These are phyloP conservation scores for Chloroceryle inda DNA, from an alignment of 2,797 vertebrate species.

Conservation along the genomic window DNA sequence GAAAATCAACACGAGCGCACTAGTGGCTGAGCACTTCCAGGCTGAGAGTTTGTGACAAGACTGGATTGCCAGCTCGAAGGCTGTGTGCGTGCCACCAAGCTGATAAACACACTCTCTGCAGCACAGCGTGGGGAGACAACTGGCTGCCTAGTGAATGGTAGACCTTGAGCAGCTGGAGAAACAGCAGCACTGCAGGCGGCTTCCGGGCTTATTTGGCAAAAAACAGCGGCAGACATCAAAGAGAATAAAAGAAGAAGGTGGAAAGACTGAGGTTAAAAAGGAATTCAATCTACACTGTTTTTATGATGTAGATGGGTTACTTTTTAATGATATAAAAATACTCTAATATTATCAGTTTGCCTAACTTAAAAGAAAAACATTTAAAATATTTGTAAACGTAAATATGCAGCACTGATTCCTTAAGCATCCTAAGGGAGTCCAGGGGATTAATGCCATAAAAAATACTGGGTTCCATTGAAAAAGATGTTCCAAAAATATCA, in stretches of 20 bases:
- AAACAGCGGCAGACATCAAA: slow-evolving; percentile 7
- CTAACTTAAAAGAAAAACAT: background rate
- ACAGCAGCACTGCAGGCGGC: background rate
- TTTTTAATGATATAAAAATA: background rate
- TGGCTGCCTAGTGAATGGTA: background rate
- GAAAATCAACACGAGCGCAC: background rate
- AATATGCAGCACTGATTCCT: background rate
- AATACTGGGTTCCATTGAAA: background rate
- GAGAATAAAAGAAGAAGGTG: background rate
- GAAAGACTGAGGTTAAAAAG: background rate
- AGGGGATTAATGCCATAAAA: background rate
- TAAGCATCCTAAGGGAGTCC: background rate
- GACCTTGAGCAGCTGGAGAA: background rate
- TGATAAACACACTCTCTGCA: background rate
- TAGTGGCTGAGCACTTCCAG: background rate
- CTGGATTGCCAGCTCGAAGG: background rate
- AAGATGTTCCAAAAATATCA: background rate
- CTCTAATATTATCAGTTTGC: background rate
- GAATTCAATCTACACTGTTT: background rate
- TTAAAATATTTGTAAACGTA: background rate
- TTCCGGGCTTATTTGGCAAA: background rate
- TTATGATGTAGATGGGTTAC: background rate
- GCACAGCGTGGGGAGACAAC: background rate
- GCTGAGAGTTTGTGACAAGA: background rate
- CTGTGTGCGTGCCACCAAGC: background rate